These are phyloP conservation scores for Drosophila cyrtoloma DNA, from an alignment of 2,888 invertebrate species.

Conservation along the genomic window DNA sequence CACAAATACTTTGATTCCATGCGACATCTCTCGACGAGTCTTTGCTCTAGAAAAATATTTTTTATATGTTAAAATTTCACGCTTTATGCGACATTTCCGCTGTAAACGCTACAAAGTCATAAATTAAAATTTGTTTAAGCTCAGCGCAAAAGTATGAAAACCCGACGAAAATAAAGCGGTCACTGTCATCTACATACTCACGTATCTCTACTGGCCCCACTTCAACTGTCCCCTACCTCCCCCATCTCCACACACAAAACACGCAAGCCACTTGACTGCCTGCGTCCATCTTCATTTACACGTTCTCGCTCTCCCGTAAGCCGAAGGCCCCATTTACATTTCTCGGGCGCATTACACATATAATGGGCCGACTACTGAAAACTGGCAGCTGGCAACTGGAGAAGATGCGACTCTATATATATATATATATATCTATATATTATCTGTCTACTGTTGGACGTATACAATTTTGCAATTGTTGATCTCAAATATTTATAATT, in stretches of 20 bases:
- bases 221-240: background rate
- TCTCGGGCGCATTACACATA: conserved; percentile 44
- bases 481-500: conserved; percentile 78
- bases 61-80: conserved; percentile 55
- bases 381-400: conserved; percentile 14
- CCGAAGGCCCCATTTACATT: conserved; percentile 48
- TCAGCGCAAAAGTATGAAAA: conserved; percentile 45
- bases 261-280: conserved; percentile 66
- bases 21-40: conserved; percentile 35
- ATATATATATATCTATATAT: background rate
- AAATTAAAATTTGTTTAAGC: conserved; percentile 78
- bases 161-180: conserved; percentile 70
- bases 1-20: conserved; percentile 57
- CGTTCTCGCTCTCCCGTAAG: conserved; percentile 34
- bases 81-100: conserved; percentile 80
- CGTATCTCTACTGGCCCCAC: conserved; percentile 21
- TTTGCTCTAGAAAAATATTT: conserved; percentile 42
- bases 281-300: conserved; percentile 78
- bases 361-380: conserved; percentile 51
- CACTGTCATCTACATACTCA: conserved; percentile 64
- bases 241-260: conserved; percentile 6
- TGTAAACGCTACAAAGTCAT: conserved; percentile 67
- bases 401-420: conserved; percentile 8
- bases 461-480: conserved; percentile 61
- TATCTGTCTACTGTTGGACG: background rate